Evolutionary conservation across 2,888 invertebrate genomes (phyloP).

Genomic region (Ypsolopha scabrella): DNA sequence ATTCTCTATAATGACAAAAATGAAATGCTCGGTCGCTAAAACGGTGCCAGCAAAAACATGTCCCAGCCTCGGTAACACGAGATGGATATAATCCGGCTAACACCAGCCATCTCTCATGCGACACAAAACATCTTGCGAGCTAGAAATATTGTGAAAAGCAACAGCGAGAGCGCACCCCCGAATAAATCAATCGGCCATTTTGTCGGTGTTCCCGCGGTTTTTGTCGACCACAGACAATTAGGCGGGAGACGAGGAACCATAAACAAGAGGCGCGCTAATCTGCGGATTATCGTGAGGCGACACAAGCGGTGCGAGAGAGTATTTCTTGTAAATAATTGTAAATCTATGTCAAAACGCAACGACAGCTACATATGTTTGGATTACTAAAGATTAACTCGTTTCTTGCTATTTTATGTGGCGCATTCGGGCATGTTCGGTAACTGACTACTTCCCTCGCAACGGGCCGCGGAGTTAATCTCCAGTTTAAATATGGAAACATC

Average conservation of each 20-base stretch:
- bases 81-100: slow-evolving; percentile 39
- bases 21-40: slow-evolving; percentile 17
- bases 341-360: slow-evolving; percentile 68
- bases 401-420: slow-evolving; percentile 48
- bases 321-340: slow-evolving; percentile 67
- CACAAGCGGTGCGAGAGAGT: slow-evolving; percentile 46
- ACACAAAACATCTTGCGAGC: slow-evolving; percentile 62
- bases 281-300: slow-evolving; percentile 53
- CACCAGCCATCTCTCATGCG: slow-evolving; percentile 45
- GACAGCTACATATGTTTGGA: slow-evolving; percentile 67
- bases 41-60: slow-evolving; percentile 54
- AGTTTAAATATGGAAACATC: slow-evolving; percentile 46
- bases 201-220: slow-evolving; percentile 47
- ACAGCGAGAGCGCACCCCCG: slow-evolving; percentile 26
- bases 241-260: slow-evolving; percentile 43
- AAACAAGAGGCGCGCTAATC: slow-evolving; percentile 58
- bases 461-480: slow-evolving; percentile 42
- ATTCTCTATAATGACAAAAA: slow-evolving; percentile 16
- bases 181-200: slow-evolving; percentile 56
- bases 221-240: slow-evolving; percentile 56
- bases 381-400: slow-evolving; percentile 64
- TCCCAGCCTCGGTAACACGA: slow-evolving; percentile 20
- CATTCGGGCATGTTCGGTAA: slow-evolving; percentile 32
- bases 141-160: slow-evolving; percentile 58
- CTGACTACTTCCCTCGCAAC: slow-evolving; percentile 55